These are phyloP conservation scores for Tragulus kanchil DNA, from an alignment of 2,113 vertebrate genomes.

Conservation along the genomic window DNA sequence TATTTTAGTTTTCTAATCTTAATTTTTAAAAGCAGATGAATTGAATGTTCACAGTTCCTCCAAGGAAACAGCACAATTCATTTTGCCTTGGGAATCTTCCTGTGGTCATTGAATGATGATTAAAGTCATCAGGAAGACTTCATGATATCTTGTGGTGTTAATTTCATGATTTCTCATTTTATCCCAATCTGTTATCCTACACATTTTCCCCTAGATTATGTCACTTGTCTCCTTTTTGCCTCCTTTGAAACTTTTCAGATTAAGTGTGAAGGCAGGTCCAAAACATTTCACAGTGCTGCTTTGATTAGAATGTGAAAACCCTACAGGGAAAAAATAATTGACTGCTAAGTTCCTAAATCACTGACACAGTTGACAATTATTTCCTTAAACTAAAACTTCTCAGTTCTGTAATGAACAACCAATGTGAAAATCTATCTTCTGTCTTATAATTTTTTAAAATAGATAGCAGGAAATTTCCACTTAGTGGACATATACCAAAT, in stretches of 20 bases:
- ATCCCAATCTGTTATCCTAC: not conserved
- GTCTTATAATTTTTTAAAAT: not conserved
- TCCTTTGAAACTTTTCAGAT: not conserved
- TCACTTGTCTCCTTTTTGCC: not conserved
- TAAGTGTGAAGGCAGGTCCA: not conserved
- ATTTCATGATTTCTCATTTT: not conserved
- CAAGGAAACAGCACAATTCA: not conserved
- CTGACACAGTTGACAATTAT: not conserved
- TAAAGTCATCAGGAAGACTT: not conserved
- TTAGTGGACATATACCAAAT: not conserved
- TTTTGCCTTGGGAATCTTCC: not conserved
- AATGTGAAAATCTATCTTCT: not conserved
- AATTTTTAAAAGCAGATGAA: not conserved
- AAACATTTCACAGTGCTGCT: not conserved
- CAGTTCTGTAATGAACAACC: not conserved
- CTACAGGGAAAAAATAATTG: not conserved
- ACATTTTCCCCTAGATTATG: not conserved
- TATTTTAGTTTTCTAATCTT: not conserved
- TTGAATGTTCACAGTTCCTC: not conserved
- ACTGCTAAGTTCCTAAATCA: not conserved
- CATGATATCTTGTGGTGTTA: not conserved
- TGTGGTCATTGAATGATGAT: not conserved
- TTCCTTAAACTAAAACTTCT: not conserved
- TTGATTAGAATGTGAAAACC: slow-evolving; percentile 25
- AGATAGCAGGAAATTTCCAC: not conserved